Evolutionary conservation across 1,140 invertebrate species (phyloP).

Genomic region (Polypedilum pembai): DNA sequence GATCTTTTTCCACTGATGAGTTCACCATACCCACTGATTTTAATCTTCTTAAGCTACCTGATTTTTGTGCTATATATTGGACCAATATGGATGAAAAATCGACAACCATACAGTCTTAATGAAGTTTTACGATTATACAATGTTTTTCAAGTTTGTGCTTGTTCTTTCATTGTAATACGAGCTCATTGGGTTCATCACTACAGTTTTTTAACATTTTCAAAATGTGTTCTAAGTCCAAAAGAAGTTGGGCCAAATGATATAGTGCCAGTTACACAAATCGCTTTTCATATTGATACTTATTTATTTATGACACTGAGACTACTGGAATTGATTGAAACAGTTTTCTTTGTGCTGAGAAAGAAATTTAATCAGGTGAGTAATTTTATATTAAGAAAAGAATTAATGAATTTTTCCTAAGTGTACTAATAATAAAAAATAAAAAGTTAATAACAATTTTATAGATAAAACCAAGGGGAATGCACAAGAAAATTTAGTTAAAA

Average conservation of each 20-base stretch:
- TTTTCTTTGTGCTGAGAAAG: slow-evolving; percentile 81
- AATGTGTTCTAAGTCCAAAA: background rate
- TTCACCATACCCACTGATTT: slow-evolving; percentile 49
- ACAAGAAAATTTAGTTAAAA: no score
- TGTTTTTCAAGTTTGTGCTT: slow-evolving; percentile 54
- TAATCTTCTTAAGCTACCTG: slow-evolving; percentile 57
- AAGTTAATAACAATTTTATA: no score
- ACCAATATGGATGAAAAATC: slow-evolving; percentile 63
- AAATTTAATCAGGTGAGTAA: slow-evolving; percentile 61
- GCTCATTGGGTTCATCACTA: background rate
- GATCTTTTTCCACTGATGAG: slow-evolving; percentile 54
- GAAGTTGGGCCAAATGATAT: background rate
- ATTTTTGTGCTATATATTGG: slow-evolving; percentile 59
- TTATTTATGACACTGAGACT: slow-evolving; percentile 59
- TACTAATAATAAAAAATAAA: no score
- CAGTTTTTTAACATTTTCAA: background rate
- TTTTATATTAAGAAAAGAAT: background rate
- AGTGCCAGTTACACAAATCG: background rate
- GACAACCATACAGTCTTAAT: slow-evolving; percentile 63
- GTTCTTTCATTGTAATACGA: background rate
- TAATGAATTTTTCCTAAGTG: no score
- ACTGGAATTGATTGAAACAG: slow-evolving; percentile 60
- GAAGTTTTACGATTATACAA: slow-evolving; percentile 67
- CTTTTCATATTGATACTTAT: slow-evolving; percentile 43
- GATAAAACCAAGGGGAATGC: no score